Evolutionary conservation across 2,888 invertebrate genomes (phyloP).

Genomic region (Orgyia antiqua): DNA sequence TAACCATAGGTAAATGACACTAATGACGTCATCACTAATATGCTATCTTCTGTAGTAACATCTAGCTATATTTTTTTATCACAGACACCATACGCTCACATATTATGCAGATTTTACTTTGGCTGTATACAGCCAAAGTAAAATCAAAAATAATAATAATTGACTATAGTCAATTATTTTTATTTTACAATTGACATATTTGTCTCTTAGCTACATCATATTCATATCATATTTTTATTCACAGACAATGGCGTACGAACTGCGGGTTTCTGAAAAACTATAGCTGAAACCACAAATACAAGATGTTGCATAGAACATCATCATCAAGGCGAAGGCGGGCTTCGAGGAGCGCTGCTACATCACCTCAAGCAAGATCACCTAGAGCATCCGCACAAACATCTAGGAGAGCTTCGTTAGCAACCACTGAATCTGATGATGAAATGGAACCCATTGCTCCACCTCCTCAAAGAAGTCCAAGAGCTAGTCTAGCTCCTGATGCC

Average conservation of each 20-base stretch:
- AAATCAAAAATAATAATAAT: too few species aligned
- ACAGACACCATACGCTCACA: too few species aligned
- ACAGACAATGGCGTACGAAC: conserved; percentile 24
- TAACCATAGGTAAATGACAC: too few species aligned
- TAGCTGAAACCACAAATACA: conserved; percentile 11
- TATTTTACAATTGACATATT: too few species aligned
- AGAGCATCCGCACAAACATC: conserved; percentile 66
- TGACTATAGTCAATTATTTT: too few species aligned
- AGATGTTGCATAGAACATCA: conserved; percentile 81
- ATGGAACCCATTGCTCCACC: conserved; percentile 53
- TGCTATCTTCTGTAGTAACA: too few species aligned
- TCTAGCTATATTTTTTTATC: too few species aligned
- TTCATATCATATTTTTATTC: conserved; percentile 29
- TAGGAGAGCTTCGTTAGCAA: conserved; percentile 78
- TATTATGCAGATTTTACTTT: too few species aligned
- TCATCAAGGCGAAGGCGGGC: conserved; percentile 83
- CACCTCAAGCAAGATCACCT: conserved; percentile 77
- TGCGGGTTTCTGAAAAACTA: conserved; percentile 5
- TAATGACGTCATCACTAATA: too few species aligned
- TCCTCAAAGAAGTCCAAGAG: conserved; percentile 71
- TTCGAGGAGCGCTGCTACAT: conserved; percentile 81
- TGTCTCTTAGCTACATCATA: too few species aligned
- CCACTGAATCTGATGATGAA: conserved; percentile 80
- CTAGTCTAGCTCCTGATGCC: conserved; percentile 78
- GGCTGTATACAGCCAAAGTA: too few species aligned